These are phyloP conservation scores for Nyctalus aviator DNA, from an alignment of 2,797 vertebrate species.

Conservation along the genomic window DNA sequence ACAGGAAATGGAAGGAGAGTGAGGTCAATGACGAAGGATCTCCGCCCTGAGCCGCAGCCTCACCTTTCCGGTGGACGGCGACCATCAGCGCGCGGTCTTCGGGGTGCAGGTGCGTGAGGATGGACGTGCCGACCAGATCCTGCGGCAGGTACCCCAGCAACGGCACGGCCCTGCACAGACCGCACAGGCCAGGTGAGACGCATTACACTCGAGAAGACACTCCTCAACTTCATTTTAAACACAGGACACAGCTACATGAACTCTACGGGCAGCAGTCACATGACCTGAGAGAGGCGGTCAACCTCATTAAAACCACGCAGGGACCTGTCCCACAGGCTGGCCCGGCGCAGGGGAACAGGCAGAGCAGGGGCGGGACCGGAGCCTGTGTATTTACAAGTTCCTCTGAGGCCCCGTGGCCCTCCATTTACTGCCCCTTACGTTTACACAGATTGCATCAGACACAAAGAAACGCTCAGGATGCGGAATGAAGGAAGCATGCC, in stretches of 20 bases:
- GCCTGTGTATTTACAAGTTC: background rate
- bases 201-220: too few species aligned
- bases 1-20: too few species aligned
- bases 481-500: too few species aligned
- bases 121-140: conserved; percentile 87
- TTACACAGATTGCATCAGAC: too few species aligned
- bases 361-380: too few species aligned
- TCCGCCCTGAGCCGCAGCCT: conserved; percentile 18
- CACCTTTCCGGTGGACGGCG: conserved; percentile 87
- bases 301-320: fast-evolving
- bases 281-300: background rate
- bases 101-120: conserved; percentile 87
- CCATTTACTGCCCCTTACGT: too few species aligned
- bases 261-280: too few species aligned
- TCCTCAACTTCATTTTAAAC: too few species aligned
- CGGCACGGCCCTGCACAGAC: too few species aligned
- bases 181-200: too few species aligned
- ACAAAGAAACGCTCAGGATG: too few species aligned
- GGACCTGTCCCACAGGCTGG: background rate
- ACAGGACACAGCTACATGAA: too few species aligned
- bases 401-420: background rate
- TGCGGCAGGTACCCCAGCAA: conserved; percentile 86
- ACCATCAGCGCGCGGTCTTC: conserved; percentile 88
- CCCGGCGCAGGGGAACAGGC: background rate
- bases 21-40: background rate